Evolutionary conservation across 2,113 vertebrate species (phyloP).

Genomic region (Arothron firmamentum): DNA sequence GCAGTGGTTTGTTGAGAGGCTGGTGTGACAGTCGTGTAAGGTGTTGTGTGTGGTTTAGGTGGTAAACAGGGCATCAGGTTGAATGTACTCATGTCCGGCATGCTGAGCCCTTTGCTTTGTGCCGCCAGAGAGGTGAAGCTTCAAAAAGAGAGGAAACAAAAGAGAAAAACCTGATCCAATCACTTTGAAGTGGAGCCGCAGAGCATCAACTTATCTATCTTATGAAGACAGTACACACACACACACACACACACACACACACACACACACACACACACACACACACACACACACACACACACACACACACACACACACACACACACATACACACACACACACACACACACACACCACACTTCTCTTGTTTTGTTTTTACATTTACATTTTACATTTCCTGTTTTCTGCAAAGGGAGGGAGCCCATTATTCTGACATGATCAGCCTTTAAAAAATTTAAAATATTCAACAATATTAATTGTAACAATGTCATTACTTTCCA

Average conservation of each 20-base stretch:
- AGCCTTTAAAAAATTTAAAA: too few species aligned
- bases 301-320: background rate
- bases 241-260: too few species aligned
- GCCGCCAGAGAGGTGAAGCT: slow-evolving; percentile 82
- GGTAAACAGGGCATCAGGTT: slow-evolving; percentile 80
- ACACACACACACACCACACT: too few species aligned
- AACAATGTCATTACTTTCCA: too few species aligned
- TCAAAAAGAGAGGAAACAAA: slow-evolving; percentile 85
- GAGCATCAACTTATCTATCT: slow-evolving; percentile 35
- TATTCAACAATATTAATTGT: too few species aligned
- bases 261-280: background rate
- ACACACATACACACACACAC: too few species aligned
- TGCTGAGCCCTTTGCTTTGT: slow-evolving; percentile 74
- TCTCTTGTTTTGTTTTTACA: too few species aligned
- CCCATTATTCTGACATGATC: too few species aligned
- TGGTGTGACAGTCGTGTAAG: slow-evolving; percentile 80
- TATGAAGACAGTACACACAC: slow-evolving; percentile 16
- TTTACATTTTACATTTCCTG: too few species aligned
- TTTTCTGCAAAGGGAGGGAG: too few species aligned
- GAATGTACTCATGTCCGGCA: slow-evolving; percentile 67
- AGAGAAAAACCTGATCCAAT: slow-evolving; percentile 85
- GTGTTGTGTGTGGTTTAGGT: slow-evolving; percentile 87
- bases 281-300: too few species aligned
- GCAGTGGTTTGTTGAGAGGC: slow-evolving; percentile 91
- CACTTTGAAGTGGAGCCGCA: slow-evolving; percentile 87